Base-by-base conservation (phyloP, 2,888 invertebrate genomes). In the Strigamia transsilvanica region DNA sequence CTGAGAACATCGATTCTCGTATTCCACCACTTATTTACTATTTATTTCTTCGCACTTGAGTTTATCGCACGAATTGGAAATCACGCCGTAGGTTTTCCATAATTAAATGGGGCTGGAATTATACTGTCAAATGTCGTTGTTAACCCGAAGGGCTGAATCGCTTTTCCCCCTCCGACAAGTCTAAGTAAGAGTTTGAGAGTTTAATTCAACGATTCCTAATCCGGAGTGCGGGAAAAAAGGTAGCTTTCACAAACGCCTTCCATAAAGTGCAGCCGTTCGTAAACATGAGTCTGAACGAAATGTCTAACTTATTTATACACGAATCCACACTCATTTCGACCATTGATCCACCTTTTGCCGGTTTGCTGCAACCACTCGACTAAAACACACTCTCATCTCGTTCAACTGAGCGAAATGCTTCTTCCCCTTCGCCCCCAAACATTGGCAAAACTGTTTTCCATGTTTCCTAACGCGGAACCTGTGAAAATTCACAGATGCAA, bases 231-330 rank as follows among this genome's bases (percentile, higher is more conserved):
- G 9, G 56, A 56, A 56, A n/a, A 56, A 56, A 56, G 56, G 18
- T 56, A 56, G 21, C 56, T 56, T 56, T 18, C 18, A 9, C 56
- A 56, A 56, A 56, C 56, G 56, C 18, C 56, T 56, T 56, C 56
- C 56, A 56, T 56, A 56, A 56, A 56, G 56, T 56, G 56, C 56
- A 56, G 56, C 56, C 56, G 56, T 56, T 56, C 73, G 32, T 73
- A 73, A 73, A 73, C 73, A 73, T 73, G 73, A 73, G 73, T 73
- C 73, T 73, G 73, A 73, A 73, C 73, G 27, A 32, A 73, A 73
- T 73, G 73, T 73, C 73, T 73, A 73, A 73, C 73, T 73, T 73
- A 73, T 73, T 73, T 73, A 73, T 73, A 73, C 73, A 73, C 73
- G 73, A 73, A 73, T 73, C 73, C 73, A 73, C 73, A 73, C 73